Evolutionary conservation across 2,888 invertebrate species (phyloP).

Genomic region (Eupithecia exiguata): DNA sequence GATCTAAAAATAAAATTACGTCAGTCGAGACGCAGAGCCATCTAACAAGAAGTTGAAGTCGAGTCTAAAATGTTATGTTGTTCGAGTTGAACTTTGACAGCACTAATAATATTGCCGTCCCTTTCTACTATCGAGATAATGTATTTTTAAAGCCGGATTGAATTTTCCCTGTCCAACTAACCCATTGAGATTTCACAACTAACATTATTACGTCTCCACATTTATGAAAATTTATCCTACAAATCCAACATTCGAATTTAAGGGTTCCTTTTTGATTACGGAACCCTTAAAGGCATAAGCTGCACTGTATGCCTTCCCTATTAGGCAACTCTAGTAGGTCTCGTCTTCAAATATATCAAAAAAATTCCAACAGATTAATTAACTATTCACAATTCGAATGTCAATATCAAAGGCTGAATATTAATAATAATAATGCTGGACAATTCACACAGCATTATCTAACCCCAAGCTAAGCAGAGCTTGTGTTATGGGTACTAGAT

Average conservation of each 20-base stretch:
- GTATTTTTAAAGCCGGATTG: not conserved
- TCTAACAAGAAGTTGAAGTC: too few species aligned
- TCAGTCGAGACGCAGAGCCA: too few species aligned
- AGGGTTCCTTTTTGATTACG: not conserved
- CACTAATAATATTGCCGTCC: not conserved
- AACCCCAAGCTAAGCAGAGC: too few species aligned
- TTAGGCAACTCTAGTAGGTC: not conserved
- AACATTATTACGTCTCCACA: not conserved
- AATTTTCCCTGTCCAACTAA: not conserved
- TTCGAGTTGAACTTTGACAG: not conserved
- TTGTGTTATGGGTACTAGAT: too few species aligned
- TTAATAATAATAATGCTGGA: too few species aligned
- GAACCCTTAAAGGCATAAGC: not conserved
- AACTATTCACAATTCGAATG: not conserved
- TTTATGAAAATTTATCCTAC: not conserved
- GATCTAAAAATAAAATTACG: not conserved
- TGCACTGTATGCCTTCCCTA: not conserved
- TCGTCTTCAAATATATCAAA: not conserved
- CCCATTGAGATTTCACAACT: not conserved
- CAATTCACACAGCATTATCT: too few species aligned
- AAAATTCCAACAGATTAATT: not conserved
- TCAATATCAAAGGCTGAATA: conserved; percentile 21
- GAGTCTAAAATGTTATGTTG: not conserved
- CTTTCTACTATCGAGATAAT: not conserved
- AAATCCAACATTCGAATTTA: not conserved